Conservation (phyloP, 1,140 invertebrate species). For the Leptinotarsa lineolata region DNA sequence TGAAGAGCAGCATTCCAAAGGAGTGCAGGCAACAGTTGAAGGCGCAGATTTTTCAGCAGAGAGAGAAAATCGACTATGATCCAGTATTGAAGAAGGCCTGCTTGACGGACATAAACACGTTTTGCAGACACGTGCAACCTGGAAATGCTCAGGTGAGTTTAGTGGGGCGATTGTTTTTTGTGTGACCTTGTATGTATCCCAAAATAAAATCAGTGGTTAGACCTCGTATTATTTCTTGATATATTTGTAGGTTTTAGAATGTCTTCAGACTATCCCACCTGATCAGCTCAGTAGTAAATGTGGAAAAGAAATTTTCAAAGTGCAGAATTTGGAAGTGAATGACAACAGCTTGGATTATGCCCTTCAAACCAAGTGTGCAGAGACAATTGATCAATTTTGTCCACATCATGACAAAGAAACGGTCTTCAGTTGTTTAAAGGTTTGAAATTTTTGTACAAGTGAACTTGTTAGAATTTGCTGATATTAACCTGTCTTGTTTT, state of each 20-base stretch:
- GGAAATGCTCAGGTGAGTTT: slow-evolving; percentile 76
- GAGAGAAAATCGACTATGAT: slow-evolving; percentile 84
- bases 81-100: slow-evolving; percentile 78
- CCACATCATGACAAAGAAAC: slow-evolving; percentile 69
- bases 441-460: slow-evolving; percentile 39
- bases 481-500: slow-evolving; percentile 11
- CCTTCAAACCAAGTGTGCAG: slow-evolving; percentile 79
- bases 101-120: slow-evolving; percentile 73
- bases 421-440: slow-evolving; percentile 74
- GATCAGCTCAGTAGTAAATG: slow-evolving; percentile 71
- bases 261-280: slow-evolving; percentile 72
- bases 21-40: slow-evolving; percentile 87
- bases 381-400: slow-evolving; percentile 83
- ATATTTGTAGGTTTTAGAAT: slow-evolving; percentile 76
- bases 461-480: background rate
- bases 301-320: slow-evolving; percentile 79
- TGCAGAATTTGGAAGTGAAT: slow-evolving; percentile 82
- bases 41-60: slow-evolving; percentile 85
- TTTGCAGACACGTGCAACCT: slow-evolving; percentile 72
- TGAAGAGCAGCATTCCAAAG: slow-evolving; percentile 77
- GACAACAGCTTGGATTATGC: slow-evolving; percentile 87
- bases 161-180: background rate
- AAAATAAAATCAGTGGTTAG: too few relatives aligned
- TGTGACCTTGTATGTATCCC: too few relatives aligned
- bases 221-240: too few relatives aligned